Evolutionary conservation across 2,888 invertebrate genomes (phyloP).

Genomic region (Apoda limacodes): DNA sequence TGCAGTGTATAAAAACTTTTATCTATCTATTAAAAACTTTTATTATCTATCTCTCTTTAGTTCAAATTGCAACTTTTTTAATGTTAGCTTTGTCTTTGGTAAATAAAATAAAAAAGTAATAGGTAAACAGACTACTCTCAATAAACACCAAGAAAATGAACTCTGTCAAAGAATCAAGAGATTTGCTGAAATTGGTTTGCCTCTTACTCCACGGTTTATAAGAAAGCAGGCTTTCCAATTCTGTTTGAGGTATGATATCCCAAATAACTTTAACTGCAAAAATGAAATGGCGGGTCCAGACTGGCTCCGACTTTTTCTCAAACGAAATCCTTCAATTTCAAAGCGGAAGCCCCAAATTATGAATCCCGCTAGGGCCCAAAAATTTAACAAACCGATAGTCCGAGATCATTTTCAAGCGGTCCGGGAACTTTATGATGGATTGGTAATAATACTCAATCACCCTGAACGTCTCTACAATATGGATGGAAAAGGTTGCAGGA

Average conservation of each 20-base stretch:
- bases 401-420: slow-evolving; percentile 15
- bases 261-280: slow-evolving; percentile 8
- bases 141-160: too few species aligned
- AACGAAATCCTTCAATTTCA: slow-evolving; percentile 12
- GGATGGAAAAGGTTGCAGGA: slow-evolving; percentile 16
- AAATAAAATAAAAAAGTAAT: too few species aligned
- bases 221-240: slow-evolving; percentile 15
- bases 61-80: too few species aligned
- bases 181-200: too few species aligned
- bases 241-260: slow-evolving; percentile 10
- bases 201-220: too few species aligned
- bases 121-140: too few species aligned
- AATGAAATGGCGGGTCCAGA: slow-evolving; percentile 12
- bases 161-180: too few species aligned
- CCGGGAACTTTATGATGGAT: slow-evolving; percentile 18
- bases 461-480: too few species aligned
- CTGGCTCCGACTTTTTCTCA: slow-evolving; percentile 14
- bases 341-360: slow-evolving; percentile 14
- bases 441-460: slow-evolving; percentile 16
- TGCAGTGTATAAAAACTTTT: too few species aligned
- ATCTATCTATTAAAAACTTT: too few species aligned
- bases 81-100: too few species aligned
- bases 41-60: too few species aligned
- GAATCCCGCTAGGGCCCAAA: slow-evolving; percentile 20
- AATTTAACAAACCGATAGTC: slow-evolving; percentile 16